Conservation (phyloP, 2,888 invertebrate genomes). For the Agonopterix arenella region DNA sequence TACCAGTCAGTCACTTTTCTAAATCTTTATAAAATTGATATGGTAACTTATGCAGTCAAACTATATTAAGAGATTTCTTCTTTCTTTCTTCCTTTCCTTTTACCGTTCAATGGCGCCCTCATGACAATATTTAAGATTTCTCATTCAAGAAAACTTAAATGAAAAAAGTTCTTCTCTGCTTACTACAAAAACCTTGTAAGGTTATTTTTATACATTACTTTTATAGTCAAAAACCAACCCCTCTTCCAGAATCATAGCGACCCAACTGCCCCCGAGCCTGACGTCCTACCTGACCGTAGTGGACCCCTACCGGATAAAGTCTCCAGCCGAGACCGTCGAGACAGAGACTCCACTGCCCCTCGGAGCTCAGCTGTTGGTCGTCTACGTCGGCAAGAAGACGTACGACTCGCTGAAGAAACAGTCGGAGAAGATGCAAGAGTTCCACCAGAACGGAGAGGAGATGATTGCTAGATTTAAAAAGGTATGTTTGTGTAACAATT, state of each 20-base stretch:
- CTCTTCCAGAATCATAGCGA: constrained; percentile 83
- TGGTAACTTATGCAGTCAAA: too few relatives aligned
- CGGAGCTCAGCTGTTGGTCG: constrained; percentile 87
- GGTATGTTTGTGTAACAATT: constrained; percentile 24
- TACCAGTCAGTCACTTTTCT: too few relatives aligned
- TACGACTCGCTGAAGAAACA: constrained; percentile 69
- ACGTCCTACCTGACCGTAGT: constrained; percentile 89
- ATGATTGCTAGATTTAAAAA: constrained; percentile 61
- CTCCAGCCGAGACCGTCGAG: constrained; percentile 83
- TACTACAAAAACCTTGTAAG: too few relatives aligned
- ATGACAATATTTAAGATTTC: too few relatives aligned
- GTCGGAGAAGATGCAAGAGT: constrained; percentile 48
- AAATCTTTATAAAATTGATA: too few relatives aligned
- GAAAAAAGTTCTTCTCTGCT: too few relatives aligned
- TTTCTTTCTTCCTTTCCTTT: too few relatives aligned
- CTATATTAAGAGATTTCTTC: too few relatives aligned
- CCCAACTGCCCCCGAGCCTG: constrained; percentile 84
- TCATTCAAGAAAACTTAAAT: too few relatives aligned
- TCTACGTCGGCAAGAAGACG: constrained; percentile 83
- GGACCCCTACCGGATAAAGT: constrained; percentile 89
- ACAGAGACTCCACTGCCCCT: constrained; percentile 85
- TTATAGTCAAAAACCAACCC: too few relatives aligned
- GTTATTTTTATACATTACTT: too few relatives aligned
- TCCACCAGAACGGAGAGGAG: constrained; percentile 58
- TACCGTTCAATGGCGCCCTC: too few relatives aligned